Evolutionary conservation across 2,797 vertebrate genomes (phyloP), one percentile per base, ranked within the genome.

Genomic region (Ibycter americanus): DNA sequence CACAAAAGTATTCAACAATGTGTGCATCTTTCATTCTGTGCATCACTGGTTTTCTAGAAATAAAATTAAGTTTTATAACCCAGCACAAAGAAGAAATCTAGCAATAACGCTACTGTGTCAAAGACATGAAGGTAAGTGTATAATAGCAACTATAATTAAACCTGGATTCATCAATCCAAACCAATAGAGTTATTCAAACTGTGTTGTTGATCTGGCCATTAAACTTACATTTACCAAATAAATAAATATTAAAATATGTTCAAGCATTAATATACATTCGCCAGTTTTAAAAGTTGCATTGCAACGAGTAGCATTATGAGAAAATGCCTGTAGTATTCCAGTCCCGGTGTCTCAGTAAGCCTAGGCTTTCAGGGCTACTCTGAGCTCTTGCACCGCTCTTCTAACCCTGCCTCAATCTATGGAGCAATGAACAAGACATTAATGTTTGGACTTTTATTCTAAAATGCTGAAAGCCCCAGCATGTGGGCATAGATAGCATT

Each of bases 401-500:
- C 74, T 11, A 80, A 44, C 36, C 29, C 82, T 27, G 63, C 55
- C 87, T 80, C 55, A 29, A 49, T 9, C 47, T n/a, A 61, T 1
- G 0, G 59, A 85, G 63, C 32, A 67, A 34, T 21, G 31, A 65
- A 59, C 49, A 87, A 87, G 62, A 23, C 73, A 62, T 73, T 47
- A 31, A 66, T 5, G 26, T 92, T 83, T 84, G 25, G 62, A 79
- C 80, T 68, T 87, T 84, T 87, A 89, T 55, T 76, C 77, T 72
- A 47, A 76, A 90, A 89, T 0, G 58, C 81, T 76, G 77, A 78
- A 87, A 95, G 66, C 38, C 88, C 83, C 92, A 89, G 83, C 70
- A 71, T 88, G 89, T 85, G 81, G 90, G 86, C 83, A 94, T 3
- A 90, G 95, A 94, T 94, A 89, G 46, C 86, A 84, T 96, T 96